Conservation (phyloP, 30 jellyfish, hydroid and myxozoan genomes). For the Nemopilema nomurai region DNA sequence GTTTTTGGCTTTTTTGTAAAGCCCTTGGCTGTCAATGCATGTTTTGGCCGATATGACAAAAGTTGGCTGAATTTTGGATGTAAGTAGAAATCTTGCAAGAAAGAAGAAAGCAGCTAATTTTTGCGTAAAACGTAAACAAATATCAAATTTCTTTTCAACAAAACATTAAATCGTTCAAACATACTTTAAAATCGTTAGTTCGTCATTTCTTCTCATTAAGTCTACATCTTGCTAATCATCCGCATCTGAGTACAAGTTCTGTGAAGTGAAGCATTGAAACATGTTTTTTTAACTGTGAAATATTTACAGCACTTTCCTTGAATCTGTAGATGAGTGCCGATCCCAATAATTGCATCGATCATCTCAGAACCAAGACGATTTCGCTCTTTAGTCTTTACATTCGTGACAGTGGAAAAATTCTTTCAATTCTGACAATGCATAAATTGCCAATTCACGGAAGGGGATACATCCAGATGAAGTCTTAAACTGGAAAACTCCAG, state of each 20-base stretch:
- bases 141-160: too few relatives aligned
- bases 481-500: constrained; percentile 8
- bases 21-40: too few relatives aligned
- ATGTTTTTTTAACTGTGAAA: not conserved
- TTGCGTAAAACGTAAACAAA: too few relatives aligned
- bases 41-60: too few relatives aligned
- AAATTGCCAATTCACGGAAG: constrained; percentile 48
- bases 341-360: not conserved
- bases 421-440: not conserved
- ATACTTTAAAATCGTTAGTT: not conserved
- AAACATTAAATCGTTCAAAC: too few relatives aligned
- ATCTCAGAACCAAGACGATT: constrained; percentile 6
- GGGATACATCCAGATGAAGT: constrained; percentile 14
- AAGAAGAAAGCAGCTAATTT: too few relatives aligned
- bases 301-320: not conserved
- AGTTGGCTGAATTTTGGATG: too few relatives aligned
- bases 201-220: not conserved
- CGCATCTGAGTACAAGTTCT: not conserved
- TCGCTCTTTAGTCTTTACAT: not conserved
- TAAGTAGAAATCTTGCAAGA: too few relatives aligned
- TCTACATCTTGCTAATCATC: not conserved
- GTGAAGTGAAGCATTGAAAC: not conserved
- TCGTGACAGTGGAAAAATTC: constrained; percentile 2
- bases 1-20: too few relatives aligned
- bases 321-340: not conserved